Conservation (phyloP, 2,113 vertebrate species). For the Chloroceryle aenea region DNA sequence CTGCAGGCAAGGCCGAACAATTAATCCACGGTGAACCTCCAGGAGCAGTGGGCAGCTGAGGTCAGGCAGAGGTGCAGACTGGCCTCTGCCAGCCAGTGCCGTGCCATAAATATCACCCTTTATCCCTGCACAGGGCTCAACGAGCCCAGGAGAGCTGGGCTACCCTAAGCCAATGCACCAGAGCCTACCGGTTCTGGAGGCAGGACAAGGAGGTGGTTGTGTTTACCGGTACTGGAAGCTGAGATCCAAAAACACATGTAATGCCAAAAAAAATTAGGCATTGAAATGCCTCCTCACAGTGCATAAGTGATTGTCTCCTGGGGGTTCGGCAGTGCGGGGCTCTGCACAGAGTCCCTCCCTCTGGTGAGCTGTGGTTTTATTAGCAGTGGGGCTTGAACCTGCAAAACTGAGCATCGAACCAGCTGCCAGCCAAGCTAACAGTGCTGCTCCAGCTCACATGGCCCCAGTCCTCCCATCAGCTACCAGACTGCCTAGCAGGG, state of each 20-base stretch:
- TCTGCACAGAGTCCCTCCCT: neutral
- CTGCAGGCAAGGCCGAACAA: neutral
- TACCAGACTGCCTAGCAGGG: neutral
- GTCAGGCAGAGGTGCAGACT: neutral
- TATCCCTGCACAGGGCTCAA: neutral
- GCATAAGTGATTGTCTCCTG: neutral
- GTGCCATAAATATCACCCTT: neutral
- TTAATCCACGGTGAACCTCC: neutral
- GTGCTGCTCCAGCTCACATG: neutral
- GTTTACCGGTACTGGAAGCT: neutral
- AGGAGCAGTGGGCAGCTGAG: neutral
- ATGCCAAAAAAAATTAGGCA: neutral
- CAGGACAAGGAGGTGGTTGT: fast-evolving
- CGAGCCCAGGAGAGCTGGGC: neutral
- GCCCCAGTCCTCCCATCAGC: neutral
- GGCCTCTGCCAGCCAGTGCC: neutral
- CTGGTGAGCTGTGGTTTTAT: neutral
- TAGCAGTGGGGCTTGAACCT: neutral
- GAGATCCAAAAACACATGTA: neutral
- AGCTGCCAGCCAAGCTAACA: neutral
- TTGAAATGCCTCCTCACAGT: neutral
- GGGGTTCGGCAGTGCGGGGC: neutral
- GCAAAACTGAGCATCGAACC: neutral
- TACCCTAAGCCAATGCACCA: neutral
- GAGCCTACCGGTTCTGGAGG: neutral